Conservation (phyloP, 2,797 vertebrate genomes). For the Sebastes alutus region DNA sequence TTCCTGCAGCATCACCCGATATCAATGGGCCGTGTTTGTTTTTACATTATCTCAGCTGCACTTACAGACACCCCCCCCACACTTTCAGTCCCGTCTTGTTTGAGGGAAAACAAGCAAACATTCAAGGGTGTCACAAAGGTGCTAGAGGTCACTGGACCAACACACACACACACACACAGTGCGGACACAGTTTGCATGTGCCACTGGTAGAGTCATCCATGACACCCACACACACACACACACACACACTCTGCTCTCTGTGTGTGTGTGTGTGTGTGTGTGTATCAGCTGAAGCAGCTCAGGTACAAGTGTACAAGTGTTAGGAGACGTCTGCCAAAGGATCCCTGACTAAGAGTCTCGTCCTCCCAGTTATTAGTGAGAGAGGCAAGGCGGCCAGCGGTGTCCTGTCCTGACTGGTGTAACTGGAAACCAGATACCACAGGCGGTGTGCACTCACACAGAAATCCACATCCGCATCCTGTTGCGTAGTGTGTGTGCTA, state of each 20-base stretch:
- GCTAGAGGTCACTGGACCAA: constrained; percentile 63
- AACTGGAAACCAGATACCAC: constrained; percentile 44
- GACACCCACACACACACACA: constrained; percentile 14
- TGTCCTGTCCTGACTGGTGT: constrained; percentile 45
- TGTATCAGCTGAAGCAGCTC: constrained; percentile 32
- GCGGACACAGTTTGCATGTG: constrained; percentile 3
- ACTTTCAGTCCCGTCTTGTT: constrained; percentile 59
- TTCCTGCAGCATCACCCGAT: constrained; percentile 78
- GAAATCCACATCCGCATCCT: constrained; percentile 14
- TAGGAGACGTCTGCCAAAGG: constrained; percentile 43
- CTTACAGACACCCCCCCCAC: constrained; percentile 51
- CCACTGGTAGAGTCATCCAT: constrained; percentile 13
- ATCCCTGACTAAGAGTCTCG: constrained; percentile 29
- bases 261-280: neutral
- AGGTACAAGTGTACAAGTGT: constrained; percentile 56
- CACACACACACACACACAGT: constrained; percentile 7
- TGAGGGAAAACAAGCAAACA: constrained; percentile 75
- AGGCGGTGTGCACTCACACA: constrained; percentile 7
- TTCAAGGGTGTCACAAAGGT: constrained; percentile 67
- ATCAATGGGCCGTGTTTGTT: constrained; percentile 79
- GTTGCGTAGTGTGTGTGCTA: constrained; percentile 5
- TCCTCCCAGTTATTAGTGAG: constrained; percentile 37
- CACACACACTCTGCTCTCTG: constrained; percentile 1
- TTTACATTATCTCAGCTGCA: constrained; percentile 78
- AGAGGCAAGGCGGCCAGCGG: constrained; percentile 15